Evolutionary conservation across 1,140 invertebrate species (phyloP).

Genomic region (Drosophila seguyi): DNA sequence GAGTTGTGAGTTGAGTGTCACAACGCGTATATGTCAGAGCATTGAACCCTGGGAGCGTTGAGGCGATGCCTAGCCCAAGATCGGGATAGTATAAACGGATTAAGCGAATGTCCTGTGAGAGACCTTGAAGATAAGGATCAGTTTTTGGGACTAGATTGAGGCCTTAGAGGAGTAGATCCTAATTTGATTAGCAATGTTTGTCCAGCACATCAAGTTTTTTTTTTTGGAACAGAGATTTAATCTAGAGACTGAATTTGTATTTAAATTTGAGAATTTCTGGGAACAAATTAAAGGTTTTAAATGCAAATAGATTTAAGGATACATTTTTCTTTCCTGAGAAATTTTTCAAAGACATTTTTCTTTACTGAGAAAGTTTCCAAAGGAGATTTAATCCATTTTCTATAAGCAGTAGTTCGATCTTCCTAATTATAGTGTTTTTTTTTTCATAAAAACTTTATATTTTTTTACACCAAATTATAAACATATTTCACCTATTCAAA

Average conservation of each 20-base stretch:
- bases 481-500: not conserved
- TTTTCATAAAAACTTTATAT: not conserved
- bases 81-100: slow-evolving; percentile 47
- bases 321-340: not conserved
- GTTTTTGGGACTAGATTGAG: not conserved
- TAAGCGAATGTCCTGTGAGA: slow-evolving; percentile 10
- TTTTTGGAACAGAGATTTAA: slow-evolving; percentile 4
- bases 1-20: slow-evolving; percentile 69
- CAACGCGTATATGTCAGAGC: slow-evolving; percentile 72
- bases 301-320: not conserved
- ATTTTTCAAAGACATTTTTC: too few species aligned
- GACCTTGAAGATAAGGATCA: slow-evolving; percentile 28
- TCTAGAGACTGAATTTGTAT: not conserved
- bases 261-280: not conserved
- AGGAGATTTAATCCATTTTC: too few species aligned
- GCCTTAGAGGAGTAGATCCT: not conserved
- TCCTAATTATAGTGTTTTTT: too few species aligned
- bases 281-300: not conserved
- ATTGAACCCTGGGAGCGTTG: slow-evolving; percentile 32
- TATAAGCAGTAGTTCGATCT: too few species aligned
- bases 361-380: too few species aligned
- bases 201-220: not conserved
- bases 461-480: not conserved
- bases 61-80: not conserved
- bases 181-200: slow-evolving; percentile 7